Evolutionary conservation across 2,113 vertebrate species (phyloP), one percentile per base, ranked within the genome.

Genomic region (Semnornis frantzii): DNA sequence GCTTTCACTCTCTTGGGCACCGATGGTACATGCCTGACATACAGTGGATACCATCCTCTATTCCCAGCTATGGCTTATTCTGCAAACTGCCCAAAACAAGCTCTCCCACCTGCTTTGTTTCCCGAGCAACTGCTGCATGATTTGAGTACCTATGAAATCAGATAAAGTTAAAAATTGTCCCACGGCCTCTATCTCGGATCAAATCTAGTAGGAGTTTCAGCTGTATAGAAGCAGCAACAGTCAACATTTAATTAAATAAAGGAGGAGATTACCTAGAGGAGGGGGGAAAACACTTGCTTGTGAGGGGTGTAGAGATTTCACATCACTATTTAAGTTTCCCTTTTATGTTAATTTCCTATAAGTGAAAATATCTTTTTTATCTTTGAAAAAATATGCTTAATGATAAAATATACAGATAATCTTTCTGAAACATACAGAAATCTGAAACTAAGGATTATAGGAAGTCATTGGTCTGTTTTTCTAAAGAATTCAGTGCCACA

Each of bases 321-420:
- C 14, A 65, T 54, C 60, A 12, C 12, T 48, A 21, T n/a, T 74
- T 75, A 75, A 75, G 9, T n/a, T 20, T 2, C 4, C 3, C 19
- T 77, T 92, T 70, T 54, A 34, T 46, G 23, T 42, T 42, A 70
- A 76, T 59, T 58, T 69, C 4, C 37, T 64, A 2, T 52, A 5
- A 34, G 8, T 33, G 27, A 82, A 81, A 60, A 1, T 5, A 2
- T 63, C 27, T 37, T 76, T 89, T 62, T 16, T 39, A 23, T 30
- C 21, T 89, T 82, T 24, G 8, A 8, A 87, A 80, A 87, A 94
- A 28, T 50, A 30, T 11, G 5, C 8, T 73, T 77, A 58, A 65
- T 1, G 4, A 65, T 30, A 79, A 71, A 74, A 65, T 0, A 0
- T 33, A 11, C 2, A 16, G 15, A 37, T 37, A 60, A 46, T 59